Evolutionary conservation across 2,797 vertebrate genomes (phyloP).

Genomic region (Muscicapa comitata): DNA sequence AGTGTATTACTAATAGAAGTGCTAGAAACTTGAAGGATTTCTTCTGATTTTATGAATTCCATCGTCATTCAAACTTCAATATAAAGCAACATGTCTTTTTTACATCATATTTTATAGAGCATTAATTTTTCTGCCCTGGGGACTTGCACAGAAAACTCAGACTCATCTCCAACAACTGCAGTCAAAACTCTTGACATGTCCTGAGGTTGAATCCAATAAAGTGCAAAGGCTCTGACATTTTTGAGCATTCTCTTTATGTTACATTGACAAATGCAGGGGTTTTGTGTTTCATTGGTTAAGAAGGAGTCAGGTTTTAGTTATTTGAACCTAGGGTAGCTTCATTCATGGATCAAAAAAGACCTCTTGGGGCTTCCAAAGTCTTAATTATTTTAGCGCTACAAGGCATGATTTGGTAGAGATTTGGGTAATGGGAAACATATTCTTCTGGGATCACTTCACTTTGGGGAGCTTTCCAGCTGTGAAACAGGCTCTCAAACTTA

Average conservation of each 20-base stretch:
- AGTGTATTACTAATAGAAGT: not conserved
- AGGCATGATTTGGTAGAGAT: slow-evolving; percentile 69
- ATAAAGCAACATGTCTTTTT: not conserved
- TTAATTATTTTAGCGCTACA: slow-evolving; percentile 78
- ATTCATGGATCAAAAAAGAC: slow-evolving; percentile 76
- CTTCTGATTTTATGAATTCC: not conserved
- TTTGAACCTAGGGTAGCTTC: slow-evolving; percentile 72
- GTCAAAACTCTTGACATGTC: slow-evolving; percentile 42
- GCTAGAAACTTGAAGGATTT: not conserved
- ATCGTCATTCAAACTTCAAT: not conserved
- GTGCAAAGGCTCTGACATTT: slow-evolving; percentile 62
- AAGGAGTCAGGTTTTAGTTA: slow-evolving; percentile 64
- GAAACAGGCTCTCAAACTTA: slow-evolving; percentile 62
- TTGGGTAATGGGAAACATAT: slow-evolving; percentile 75
- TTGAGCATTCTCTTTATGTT: slow-evolving; percentile 54
- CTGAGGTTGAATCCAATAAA: slow-evolving; percentile 52
- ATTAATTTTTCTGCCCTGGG: not conserved
- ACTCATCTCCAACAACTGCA: slow-evolving; percentile 9
- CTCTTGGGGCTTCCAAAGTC: slow-evolving; percentile 72
- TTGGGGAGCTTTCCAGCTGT: slow-evolving; percentile 72
- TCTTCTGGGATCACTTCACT: slow-evolving; percentile 66
- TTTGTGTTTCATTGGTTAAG: slow-evolving; percentile 67
- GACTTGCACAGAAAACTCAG: slow-evolving; percentile 22
- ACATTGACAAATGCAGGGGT: slow-evolving; percentile 67
- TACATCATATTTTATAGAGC: not conserved